Conservation (phyloP, 2,888 invertebrate species). For the Leucophenga maculata region DNA sequence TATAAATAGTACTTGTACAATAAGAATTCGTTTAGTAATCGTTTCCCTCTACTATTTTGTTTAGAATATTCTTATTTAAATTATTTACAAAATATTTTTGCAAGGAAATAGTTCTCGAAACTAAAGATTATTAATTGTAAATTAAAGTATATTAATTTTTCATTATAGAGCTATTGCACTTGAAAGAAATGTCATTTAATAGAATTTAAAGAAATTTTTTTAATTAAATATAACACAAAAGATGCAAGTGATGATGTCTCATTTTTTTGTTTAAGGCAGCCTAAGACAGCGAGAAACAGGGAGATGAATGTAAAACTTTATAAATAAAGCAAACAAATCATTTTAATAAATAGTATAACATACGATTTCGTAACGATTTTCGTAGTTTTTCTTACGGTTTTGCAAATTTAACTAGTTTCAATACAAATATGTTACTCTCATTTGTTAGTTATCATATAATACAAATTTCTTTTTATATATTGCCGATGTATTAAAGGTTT, state of each 20-base stretch:
- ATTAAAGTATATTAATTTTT: too few species aligned
- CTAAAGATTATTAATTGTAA: background rate
- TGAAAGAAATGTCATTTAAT: constrained; percentile 10
- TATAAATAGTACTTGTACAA: too few species aligned
- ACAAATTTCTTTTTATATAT: background rate
- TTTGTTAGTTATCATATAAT: background rate
- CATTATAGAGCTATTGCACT: constrained; percentile 14
- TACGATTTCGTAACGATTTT: too few species aligned
- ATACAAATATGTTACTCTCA: background rate
- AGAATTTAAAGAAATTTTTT: background rate
- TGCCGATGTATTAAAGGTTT: too few species aligned
- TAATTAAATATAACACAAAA: constrained; percentile 19
- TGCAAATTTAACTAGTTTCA: background rate
- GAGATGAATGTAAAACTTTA: background rate
- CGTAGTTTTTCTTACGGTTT: too few species aligned
- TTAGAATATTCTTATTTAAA: background rate
- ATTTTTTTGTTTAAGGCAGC: too few species aligned
- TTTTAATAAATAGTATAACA: too few species aligned
- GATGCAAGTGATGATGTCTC: too few species aligned
- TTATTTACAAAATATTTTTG: background rate
- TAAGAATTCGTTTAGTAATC: background rate
- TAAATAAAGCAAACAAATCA: background rate
- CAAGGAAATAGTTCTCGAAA: background rate
- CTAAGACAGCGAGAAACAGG: background rate
- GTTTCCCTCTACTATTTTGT: background rate